Evolutionary conservation across 2,797 vertebrate genomes (phyloP).

Genomic region (Spea hammondii): DNA sequence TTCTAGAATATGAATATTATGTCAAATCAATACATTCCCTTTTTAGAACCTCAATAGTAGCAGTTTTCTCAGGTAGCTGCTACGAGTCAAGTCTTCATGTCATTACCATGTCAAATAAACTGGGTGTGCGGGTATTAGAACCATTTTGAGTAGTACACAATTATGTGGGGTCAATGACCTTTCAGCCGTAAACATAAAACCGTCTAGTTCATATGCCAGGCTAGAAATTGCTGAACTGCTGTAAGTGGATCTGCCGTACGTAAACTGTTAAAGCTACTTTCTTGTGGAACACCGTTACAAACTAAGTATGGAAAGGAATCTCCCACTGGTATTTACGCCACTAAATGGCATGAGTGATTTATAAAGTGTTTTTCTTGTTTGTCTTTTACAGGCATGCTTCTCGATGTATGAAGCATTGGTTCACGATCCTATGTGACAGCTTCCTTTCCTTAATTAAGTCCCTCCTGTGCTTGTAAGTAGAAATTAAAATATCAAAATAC

Average conservation of each 20-base stretch:
- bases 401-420: neutral
- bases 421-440: neutral
- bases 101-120: neutral
- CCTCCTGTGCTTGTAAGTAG: too few relatives aligned
- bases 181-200: constrained; percentile 14
- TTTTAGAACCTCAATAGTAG: too few relatives aligned
- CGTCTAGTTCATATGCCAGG: constrained; percentile 21
- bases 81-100: neutral
- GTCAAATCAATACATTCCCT: too few relatives aligned
- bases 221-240: constrained; percentile 23
- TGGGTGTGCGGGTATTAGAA: constrained; percentile 9
- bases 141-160: constrained; percentile 2
- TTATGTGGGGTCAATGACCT: constrained; percentile 37
- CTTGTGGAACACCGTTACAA: constrained; percentile 9
- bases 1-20: too few relatives aligned
- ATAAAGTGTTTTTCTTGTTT: constrained; percentile 17
- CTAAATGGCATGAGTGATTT: constrained; percentile 7
- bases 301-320: constrained; percentile 13
- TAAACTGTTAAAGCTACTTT: constrained; percentile 30
- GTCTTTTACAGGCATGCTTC: constrained; percentile 13
- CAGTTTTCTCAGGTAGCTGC: too few relatives aligned
- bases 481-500: too few relatives aligned
- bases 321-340: constrained; percentile 14
- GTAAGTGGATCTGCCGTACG: constrained; percentile 28
- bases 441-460: neutral